Percentiles rank a stretch among this genome's conserved stretches.
Conservation (phyloP, 1,140 invertebrate species). For the Idris sp. region DNA sequence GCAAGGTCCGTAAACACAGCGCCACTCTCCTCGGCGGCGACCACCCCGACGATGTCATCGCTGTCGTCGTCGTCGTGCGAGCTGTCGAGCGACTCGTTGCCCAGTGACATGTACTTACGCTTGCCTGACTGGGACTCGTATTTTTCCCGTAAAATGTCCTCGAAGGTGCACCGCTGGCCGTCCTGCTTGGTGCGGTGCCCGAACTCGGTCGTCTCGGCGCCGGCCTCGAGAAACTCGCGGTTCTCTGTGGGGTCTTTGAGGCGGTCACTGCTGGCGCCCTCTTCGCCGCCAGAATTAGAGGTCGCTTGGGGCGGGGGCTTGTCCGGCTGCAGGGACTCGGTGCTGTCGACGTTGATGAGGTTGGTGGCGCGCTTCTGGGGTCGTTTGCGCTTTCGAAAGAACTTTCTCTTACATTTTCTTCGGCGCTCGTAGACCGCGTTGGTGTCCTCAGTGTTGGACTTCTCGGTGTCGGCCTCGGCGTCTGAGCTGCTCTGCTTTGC, state of each 20-base stretch:
- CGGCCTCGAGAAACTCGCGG: too few relatives aligned
- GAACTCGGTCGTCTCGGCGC: too few relatives aligned
- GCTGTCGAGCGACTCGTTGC: constrained; percentile 71
- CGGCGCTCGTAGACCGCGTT: constrained; percentile 62
- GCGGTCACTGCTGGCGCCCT: constrained; percentile 46
- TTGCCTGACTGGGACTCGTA: too few relatives aligned
- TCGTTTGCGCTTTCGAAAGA: constrained; percentile 74
- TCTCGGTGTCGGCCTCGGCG: constrained; percentile 78
- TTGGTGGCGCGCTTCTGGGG: constrained; percentile 67
- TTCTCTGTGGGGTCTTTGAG: too few relatives aligned
- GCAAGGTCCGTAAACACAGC: constrained; percentile 79
- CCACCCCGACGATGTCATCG: constrained; percentile 70
- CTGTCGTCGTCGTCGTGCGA: constrained; percentile 76
- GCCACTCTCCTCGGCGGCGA: constrained; percentile 68
- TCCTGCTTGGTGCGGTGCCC: too few relatives aligned
- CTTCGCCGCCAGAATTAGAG: constrained; percentile 26
- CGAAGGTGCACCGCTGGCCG: too few relatives aligned
- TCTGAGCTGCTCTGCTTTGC: constrained; percentile 72
- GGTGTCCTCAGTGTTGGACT: constrained; percentile 77
- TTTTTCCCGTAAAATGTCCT: too few relatives aligned
- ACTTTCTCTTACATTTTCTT: constrained; percentile 73
- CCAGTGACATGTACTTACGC: constrained; percentile 69
- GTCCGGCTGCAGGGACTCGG: constrained; percentile 7
- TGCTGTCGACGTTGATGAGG: constrained; percentile 51
- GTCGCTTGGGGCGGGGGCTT: too few relatives aligned